These are phyloP conservation scores for Leptoclinus maculatus DNA, from an alignment of 2,797 vertebrate species.

Conservation along the genomic window DNA sequence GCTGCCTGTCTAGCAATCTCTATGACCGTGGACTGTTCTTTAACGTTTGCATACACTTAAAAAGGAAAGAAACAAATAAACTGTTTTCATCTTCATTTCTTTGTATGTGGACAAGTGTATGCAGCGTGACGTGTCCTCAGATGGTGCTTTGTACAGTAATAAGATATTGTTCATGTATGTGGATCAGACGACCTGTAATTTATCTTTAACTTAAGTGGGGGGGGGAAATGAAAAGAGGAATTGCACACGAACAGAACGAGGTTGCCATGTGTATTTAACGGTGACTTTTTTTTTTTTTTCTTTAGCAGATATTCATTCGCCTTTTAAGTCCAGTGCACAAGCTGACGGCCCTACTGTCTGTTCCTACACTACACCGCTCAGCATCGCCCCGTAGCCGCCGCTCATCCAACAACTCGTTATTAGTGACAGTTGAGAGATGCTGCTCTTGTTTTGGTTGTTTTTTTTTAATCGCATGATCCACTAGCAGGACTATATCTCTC, in stretches of 20 bases:
- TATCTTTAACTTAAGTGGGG: slow-evolving; percentile 86
- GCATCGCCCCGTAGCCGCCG: slow-evolving; percentile 65
- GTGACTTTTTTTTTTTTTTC: slow-evolving; percentile 42
- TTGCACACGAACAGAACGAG: slow-evolving; percentile 78
- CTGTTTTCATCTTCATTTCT: slow-evolving; percentile 60
- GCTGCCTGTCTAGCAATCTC: slow-evolving; percentile 84
- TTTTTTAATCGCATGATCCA: slow-evolving; percentile 83
- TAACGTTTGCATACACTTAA: slow-evolving; percentile 78
- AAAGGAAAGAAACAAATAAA: slow-evolving; percentile 39
- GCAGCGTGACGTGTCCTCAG: slow-evolving; percentile 81
- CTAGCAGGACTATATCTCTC: slow-evolving; percentile 85
- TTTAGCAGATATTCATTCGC: slow-evolving; percentile 65
- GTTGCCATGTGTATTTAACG: slow-evolving; percentile 64
- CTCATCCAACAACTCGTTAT: slow-evolving; percentile 59
- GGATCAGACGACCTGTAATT: slow-evolving; percentile 84
- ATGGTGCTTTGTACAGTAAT: slow-evolving; percentile 88
- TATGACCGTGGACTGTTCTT: slow-evolving; percentile 86
- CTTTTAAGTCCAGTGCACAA: slow-evolving; percentile 88
- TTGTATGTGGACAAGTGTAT: slow-evolving; percentile 69
- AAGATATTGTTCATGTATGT: slow-evolving; percentile 83
- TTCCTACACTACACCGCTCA: slow-evolving; percentile 62
- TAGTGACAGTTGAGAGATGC: slow-evolving; percentile 67
- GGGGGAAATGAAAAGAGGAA: slow-evolving; percentile 68
- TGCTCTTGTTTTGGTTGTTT: slow-evolving; percentile 52
- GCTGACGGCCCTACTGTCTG: slow-evolving; percentile 71